Base-by-base conservation (phyloP, 1,140 invertebrate genomes). In the Linepithema humile region DNA sequence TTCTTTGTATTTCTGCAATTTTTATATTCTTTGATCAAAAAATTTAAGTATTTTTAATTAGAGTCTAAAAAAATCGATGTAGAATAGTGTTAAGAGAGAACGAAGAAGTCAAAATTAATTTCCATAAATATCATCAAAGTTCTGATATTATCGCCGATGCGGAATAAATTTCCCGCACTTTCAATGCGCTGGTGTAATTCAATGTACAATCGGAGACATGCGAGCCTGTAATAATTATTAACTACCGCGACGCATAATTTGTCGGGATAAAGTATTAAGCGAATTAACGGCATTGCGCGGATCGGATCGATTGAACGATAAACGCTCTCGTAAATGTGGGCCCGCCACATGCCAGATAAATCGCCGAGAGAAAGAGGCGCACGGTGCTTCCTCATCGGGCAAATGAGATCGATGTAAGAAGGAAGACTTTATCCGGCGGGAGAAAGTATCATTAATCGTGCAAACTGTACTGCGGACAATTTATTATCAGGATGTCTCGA, bases 141-240 rank as follows among this genome's bases (percentile, higher is more conserved):
- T 0, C 5, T 0, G 26, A 12, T 40, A 23, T 6, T 7, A 64
- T 96, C 92, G 96, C 97, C 91, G 97, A 96, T 96, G 88, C 20
- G 72, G 20, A 57, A 55, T 32, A 83, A 75, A 38, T 48, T 77
- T n/a, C 32, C 0, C 32, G 48, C 62, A 23, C 17, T 43, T 62
- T 26, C 69, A 26, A n/a, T n/a, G n/a, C 23, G n/a, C 35, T 57
- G n/a, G 45, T 29, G 35, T n/a, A 17, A 73, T 29, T 43, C 57
- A 48, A 43, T 26, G 55, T 9, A 23, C 3, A 40, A 40, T 48
- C 35, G 40, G 7, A 75, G 15, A 15, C 20, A 50, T 50, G 29
- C 29, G 50, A 38, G 26, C 15, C n/a, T 38, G 67, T 23, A 45
- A 82, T 60, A 60, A 82, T 59, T 74, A 45, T 38, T 60, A 74